A percentile compares a stretch with the other conserved stretches of the same genome.
Evolutionary conservation across 1,140 invertebrate genomes (phyloP).

Genomic region (Drosophila elegans): DNA sequence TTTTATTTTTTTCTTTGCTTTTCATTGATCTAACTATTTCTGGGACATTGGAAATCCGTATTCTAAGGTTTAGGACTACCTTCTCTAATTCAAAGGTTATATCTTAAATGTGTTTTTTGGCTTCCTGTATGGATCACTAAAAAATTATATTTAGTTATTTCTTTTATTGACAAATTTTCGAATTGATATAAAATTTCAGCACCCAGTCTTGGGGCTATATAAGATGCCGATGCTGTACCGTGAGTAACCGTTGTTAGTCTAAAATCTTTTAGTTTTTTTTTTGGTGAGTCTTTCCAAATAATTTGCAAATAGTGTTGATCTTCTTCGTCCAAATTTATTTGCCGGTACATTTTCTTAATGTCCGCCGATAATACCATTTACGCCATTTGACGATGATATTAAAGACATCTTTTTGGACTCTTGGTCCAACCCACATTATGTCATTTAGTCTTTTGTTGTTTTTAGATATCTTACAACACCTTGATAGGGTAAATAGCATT

Average conservation of each 20-base stretch:
- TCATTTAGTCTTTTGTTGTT: no score
- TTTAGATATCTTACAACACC: no score
- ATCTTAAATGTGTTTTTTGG: no score
- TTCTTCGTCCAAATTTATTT: background rate
- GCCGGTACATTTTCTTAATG: background rate
- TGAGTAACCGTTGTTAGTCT: background rate
- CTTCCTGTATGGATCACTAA: background rate
- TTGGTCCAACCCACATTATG: no score
- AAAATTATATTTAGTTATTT: background rate
- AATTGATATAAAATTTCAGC: conserved; percentile 5
- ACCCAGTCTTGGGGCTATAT: background rate
- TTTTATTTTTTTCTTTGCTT: no score
- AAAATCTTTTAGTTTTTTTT: background rate
- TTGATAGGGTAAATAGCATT: no score
- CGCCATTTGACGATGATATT: background rate
- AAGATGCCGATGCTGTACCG: background rate
- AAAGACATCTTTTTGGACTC: no score
- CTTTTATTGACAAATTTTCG: background rate
- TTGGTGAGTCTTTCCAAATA: background rate
- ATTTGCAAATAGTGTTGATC: background rate
- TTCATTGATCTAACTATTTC: no score
- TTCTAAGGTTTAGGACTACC: no score
- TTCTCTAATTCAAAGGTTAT: no score
- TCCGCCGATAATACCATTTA: background rate
- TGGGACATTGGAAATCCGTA: no score